Conservation (phyloP, 2,888 invertebrate species). For the Hesperia comma region DNA sequence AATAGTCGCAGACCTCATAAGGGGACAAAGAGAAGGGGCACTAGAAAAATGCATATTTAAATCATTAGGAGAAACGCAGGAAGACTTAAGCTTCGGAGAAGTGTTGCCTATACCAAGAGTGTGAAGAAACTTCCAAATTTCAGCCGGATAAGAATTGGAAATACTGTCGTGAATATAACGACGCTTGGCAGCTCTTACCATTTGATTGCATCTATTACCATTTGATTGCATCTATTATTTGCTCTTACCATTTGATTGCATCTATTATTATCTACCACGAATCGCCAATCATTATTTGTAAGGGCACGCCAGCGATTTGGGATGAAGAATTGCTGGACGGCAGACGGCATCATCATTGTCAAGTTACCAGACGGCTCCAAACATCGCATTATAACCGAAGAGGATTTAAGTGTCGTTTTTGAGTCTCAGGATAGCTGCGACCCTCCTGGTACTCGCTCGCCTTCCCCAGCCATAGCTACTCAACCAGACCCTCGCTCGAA, state of each 20-base stretch:
- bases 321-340: slow-evolving; percentile 6
- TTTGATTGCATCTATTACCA: slow-evolving; percentile 28
- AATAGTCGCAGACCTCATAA: background rate
- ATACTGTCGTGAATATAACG: slow-evolving; percentile 27
- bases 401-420: background rate
- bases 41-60: slow-evolving; percentile 9
- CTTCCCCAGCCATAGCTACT: background rate
- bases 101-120: slow-evolving; percentile 25
- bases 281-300: background rate
- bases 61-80: background rate
- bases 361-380: slow-evolving; percentile 4
- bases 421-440: background rate
- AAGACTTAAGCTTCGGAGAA: background rate
- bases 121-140: slow-evolving; percentile 31
- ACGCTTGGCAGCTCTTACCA: slow-evolving; percentile 24
- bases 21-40: background rate
- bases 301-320: background rate
- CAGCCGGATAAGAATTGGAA: slow-evolving; percentile 14
- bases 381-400: background rate
- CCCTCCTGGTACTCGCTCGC: background rate
- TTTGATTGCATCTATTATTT: too few species aligned
- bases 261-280: background rate
- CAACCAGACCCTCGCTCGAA: background rate
- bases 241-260: slow-evolving; percentile 28
- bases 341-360: background rate